Conservation (phyloP, 2,797 vertebrate genomes). For the Enteromius viviparus region DNA sequence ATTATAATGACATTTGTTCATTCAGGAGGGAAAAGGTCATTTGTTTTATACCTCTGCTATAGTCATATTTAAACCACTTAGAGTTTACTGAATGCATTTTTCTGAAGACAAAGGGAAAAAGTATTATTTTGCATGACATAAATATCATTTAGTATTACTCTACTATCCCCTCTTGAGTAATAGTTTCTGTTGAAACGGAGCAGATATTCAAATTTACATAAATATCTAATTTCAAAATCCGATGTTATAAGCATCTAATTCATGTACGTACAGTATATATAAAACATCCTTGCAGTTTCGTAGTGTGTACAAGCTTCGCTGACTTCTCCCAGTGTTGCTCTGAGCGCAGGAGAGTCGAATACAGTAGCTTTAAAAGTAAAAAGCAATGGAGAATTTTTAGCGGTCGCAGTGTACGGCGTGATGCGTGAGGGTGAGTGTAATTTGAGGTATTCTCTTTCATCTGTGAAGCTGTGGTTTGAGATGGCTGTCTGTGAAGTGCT, state of each 20-base stretch:
- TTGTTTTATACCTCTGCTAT: neutral
- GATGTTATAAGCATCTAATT: neutral
- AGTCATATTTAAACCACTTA: neutral
- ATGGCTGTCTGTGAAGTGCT: constrained; percentile 59
- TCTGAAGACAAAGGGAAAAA: neutral
- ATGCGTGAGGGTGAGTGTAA: constrained; percentile 62
- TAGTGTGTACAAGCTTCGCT: neutral
- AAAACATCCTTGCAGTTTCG: no score
- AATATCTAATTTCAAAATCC: neutral
- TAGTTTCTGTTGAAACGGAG: neutral
- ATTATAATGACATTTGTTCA: neutral
- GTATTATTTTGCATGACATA: neutral
- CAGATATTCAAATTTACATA: neutral
- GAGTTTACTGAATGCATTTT: neutral
- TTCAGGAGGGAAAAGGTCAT: neutral
- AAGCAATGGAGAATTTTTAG: constrained; percentile 59
- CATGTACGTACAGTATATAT: neutral
- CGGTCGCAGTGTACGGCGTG: constrained; percentile 52
- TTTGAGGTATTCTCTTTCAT: constrained; percentile 65
- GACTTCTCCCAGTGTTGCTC: neutral
- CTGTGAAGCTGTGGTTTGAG: constrained; percentile 65
- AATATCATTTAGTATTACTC: neutral
- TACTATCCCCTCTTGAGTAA: neutral
- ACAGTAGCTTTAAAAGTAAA: constrained; percentile 49
- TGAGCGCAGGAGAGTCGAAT: constrained; percentile 21